Base-by-base conservation (phyloP, 2,113 vertebrate species). In the Callipepla californica region DNA sequence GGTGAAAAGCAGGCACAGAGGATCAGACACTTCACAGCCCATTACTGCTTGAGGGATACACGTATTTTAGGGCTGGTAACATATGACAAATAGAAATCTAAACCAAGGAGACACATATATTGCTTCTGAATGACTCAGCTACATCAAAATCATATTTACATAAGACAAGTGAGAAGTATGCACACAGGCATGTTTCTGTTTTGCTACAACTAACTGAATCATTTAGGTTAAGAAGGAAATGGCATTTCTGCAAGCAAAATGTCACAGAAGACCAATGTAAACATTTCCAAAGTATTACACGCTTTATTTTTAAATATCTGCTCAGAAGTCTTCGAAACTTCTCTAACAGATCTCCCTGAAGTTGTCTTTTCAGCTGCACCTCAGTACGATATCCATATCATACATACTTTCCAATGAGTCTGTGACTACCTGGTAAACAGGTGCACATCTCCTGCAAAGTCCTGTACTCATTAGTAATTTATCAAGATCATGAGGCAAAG, bases 191-290 rank as follows among this genome's bases (percentile, higher is more conserved):
- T 32, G 66, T 76, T 58, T 13, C 26, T 66, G 55, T 74, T 92
- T 90, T 50, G 59, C 83, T 90, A 78, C 51, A 92, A 74, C n/a
- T 40, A 75, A 65, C 18, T 88, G 73, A 93, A 84, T 91, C 61
- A 80, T 42, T 83, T 80, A 10, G 59, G 73, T 69, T 55, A 86
- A 83, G 55, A 30, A 94, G 76, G 59, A 90, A 90, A 87, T 3
- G 70, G 55, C 59, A 63, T 3, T 72, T 22, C 61, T 70, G 23
- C 67, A 86, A 78, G 61, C 51, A 92, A 81, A 86, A 61, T 36
- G 63, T 7, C 32, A 65, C 0, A 51, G 47, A 84, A 89, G 30
- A 70, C n/a, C 0, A 75, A 68, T 16, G 61, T n/a, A 75, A 68
- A 53, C 47, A 78, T 66, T 94, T 76, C 34, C 0, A 2, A 89